Conservation (phyloP, 2,113 vertebrate genomes). For the Lepisosteus oculatus region DNA sequence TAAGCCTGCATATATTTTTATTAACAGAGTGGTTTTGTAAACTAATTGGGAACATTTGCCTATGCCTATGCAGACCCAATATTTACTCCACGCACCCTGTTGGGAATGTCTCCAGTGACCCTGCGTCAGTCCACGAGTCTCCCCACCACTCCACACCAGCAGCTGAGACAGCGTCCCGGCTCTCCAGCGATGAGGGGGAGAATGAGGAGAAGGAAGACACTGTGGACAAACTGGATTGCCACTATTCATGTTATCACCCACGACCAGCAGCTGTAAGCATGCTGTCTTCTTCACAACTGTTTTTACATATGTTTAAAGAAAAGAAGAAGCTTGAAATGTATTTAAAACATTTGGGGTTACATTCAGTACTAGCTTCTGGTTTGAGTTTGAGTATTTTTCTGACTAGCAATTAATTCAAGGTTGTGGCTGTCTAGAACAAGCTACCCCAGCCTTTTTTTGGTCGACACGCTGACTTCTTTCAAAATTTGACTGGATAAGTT, state of each 20-base stretch:
- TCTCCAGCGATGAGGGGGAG: constrained; percentile 96
- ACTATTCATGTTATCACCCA: constrained; percentile 97
- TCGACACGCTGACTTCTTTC: too few relatives aligned
- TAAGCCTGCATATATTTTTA: too few relatives aligned
- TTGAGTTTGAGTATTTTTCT: too few relatives aligned
- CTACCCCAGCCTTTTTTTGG: too few relatives aligned
- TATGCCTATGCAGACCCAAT: constrained; percentile 69
- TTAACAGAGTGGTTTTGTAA: too few relatives aligned
- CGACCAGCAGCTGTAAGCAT: constrained; percentile 92
- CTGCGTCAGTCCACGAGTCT: constrained; percentile 75
- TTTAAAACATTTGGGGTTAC: too few relatives aligned
- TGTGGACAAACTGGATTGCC: constrained; percentile 95
- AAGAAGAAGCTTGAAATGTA: too few relatives aligned
- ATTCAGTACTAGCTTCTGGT: too few relatives aligned
- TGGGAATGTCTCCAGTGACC: constrained; percentile 73
- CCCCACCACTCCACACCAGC: constrained; percentile 77
- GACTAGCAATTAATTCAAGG: too few relatives aligned
- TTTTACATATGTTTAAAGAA: background rate
- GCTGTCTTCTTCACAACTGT: background rate
- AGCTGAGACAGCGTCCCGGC: constrained; percentile 78
- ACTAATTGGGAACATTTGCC: background rate
- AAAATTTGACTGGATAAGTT: too few relatives aligned
- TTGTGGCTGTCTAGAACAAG: too few relatives aligned
- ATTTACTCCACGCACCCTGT: constrained; percentile 77
- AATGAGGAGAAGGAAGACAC: constrained; percentile 91